Evolutionary conservation across 2,888 invertebrate species (phyloP).

Genomic region (Lamproptera curius): DNA sequence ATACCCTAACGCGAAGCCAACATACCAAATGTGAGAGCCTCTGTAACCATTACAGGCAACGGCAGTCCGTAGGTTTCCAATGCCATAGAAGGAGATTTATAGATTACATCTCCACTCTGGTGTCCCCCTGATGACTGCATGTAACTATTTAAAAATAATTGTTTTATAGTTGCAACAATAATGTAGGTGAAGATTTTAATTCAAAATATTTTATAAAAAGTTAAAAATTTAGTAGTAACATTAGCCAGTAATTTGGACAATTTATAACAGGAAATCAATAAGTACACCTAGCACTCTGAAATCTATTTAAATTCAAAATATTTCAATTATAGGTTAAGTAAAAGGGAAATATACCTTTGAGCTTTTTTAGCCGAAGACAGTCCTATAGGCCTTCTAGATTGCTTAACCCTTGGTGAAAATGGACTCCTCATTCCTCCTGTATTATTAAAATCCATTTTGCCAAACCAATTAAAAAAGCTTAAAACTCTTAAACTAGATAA

Average conservation of each 20-base stretch:
- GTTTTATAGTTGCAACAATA: conserved; percentile 2
- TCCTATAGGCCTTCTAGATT: conserved; percentile 54
- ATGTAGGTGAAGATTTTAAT: too few relatives aligned
- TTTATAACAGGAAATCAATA: too few relatives aligned
- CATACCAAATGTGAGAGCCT: conserved; percentile 90
- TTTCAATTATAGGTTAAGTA: conserved; percentile 2
- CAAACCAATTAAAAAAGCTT: conserved; percentile 15
- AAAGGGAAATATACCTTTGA: conserved; percentile 44
- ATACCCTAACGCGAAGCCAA: too few relatives aligned
- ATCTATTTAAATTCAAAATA: too few relatives aligned
- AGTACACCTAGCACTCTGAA: too few relatives aligned
- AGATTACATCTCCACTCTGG: conserved; percentile 82
- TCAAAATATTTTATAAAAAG: conserved; percentile 36
- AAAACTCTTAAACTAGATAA: conserved; percentile 3
- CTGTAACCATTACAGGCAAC: conserved; percentile 92
- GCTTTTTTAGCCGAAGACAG: conserved; percentile 55
- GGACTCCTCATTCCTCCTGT: conserved; percentile 64
- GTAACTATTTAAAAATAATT: conserved; percentile 41
- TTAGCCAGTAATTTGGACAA: too few relatives aligned
- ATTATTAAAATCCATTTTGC: conserved; percentile 56
- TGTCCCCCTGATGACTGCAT: conserved; percentile 43
- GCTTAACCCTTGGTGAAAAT: conserved; percentile 64
- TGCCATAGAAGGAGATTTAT: conserved; percentile 84
- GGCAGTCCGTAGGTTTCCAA: conserved; percentile 90
- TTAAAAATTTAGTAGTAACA: too few relatives aligned